phyloP scores from a whole-genome alignment of 2,113 vertebrate genomes.

The Rhinichthys klamathensis region DNA sequence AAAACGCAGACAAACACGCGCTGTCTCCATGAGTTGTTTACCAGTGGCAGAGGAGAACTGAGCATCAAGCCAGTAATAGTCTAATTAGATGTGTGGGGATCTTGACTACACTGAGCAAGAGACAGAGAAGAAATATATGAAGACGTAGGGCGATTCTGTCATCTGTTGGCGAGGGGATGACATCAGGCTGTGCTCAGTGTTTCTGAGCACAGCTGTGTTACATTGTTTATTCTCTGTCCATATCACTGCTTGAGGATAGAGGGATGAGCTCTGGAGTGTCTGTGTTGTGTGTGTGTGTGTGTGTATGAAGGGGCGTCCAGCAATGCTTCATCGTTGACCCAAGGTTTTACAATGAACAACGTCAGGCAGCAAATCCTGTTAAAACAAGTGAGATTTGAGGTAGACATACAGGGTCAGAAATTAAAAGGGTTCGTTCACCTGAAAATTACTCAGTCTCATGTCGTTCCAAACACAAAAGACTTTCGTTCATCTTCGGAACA shows the following conservation, averaged over 20 bases:
- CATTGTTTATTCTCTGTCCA: constrained; percentile 19
- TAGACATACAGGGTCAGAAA: too few relatives aligned
- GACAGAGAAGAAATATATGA: constrained; percentile 8
- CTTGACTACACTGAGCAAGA: background rate
- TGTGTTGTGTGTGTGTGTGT: background rate
- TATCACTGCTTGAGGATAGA: constrained; percentile 11
- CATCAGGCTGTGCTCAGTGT: constrained; percentile 25
- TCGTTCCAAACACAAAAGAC: too few relatives aligned
- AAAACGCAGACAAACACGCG: constrained; percentile 11
- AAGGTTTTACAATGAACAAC: background rate
- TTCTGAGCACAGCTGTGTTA: constrained; percentile 36
- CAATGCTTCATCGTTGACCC: background rate
- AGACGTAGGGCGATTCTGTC: constrained; percentile 15
- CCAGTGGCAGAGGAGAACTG: constrained; percentile 5
- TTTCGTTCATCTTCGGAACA: too few relatives aligned
- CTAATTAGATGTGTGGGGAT: constrained; percentile 22
- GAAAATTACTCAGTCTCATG: too few relatives aligned
- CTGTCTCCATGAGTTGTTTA: constrained; percentile 27
- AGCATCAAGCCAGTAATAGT: constrained; percentile 10
- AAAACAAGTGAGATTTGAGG: background rate
- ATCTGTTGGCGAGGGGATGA: constrained; percentile 13
- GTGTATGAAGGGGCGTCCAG: background rate
- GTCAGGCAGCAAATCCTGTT: background rate
- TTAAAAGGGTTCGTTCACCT: too few relatives aligned
- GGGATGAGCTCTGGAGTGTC: background rate